These are phyloP conservation scores for Agrochola circellaris DNA, from an alignment of 2,888 invertebrate species.

Conservation along the genomic window DNA sequence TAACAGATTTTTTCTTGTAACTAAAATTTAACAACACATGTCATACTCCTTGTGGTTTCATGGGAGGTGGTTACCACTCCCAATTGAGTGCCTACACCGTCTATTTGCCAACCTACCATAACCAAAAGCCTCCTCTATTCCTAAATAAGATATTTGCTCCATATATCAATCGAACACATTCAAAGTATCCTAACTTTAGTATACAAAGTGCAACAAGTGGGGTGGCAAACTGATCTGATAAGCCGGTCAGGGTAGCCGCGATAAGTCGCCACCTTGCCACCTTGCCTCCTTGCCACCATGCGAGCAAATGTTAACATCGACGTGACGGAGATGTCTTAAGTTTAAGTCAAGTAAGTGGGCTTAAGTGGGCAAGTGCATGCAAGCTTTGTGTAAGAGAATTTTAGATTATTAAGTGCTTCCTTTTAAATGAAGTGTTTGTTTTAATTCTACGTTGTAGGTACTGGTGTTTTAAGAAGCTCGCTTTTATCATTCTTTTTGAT, in stretches of 20 bases:
- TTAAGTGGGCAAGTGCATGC: slow-evolving; percentile 28
- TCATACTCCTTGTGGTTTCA: background rate
- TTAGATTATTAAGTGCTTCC: slow-evolving; percentile 12
- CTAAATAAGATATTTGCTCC: background rate
- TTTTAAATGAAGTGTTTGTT: background rate
- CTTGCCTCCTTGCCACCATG: slow-evolving; percentile 32
- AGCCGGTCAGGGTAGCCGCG: slow-evolving; percentile 49
- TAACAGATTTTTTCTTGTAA: background rate
- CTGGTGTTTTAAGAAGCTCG: background rate
- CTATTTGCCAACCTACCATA: background rate
- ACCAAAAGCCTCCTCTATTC: background rate
- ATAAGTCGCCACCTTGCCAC: slow-evolving; percentile 56
- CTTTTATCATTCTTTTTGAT: background rate
- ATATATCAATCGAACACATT: slow-evolving; percentile 27
- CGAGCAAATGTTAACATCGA: slow-evolving; percentile 39
- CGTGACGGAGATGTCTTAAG: slow-evolving; percentile 17
- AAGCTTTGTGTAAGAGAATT: slow-evolving; percentile 8
- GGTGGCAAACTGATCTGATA: slow-evolving; percentile 67
- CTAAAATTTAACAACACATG: background rate
- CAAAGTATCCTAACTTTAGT: slow-evolving; percentile 16
- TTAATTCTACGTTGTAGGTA: slow-evolving; percentile 1
- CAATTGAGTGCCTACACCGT: background rate
- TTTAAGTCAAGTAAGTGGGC: slow-evolving; percentile 15
- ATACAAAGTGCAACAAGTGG: slow-evolving; percentile 70
- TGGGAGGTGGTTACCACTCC: background rate